A percentile compares a stretch with the other conserved stretches of the same genome.
These are phyloP conservation scores for Uromys caudimaculatus DNA, from an alignment of 2,797 vertebrate genomes.

Conservation along the genomic window DNA sequence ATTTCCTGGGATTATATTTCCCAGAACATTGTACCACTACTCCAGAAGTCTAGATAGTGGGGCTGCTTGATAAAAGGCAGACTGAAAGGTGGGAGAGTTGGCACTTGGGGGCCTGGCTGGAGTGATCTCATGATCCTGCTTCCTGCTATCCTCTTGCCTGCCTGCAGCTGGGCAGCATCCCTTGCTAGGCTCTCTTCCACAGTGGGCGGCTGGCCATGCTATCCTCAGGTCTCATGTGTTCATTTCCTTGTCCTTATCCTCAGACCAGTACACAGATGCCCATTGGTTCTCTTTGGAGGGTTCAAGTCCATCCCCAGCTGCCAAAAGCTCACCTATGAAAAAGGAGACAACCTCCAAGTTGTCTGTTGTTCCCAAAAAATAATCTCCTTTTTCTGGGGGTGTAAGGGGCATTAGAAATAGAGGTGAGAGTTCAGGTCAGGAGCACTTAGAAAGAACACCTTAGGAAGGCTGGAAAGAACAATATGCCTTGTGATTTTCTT, in stretches of 20 bases:
- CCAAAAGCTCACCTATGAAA: not conserved
- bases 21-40: not conserved
- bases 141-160: not conserved
- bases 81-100: not conserved
- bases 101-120: not conserved
- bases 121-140: no score
- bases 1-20: not conserved
- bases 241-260: not conserved
- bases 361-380: not conserved
- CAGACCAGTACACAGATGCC: not conserved
- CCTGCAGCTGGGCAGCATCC: not conserved
- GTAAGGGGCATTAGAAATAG: not conserved
- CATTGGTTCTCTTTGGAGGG: not conserved
- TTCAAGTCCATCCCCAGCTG: not conserved
- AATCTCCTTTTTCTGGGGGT: not conserved
- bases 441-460: not conserved
- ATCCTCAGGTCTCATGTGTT: not conserved
- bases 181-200: not conserved
- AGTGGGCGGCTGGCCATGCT: rapidly evolving
- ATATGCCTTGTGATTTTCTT: not conserved
- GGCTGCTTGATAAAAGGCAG: not conserved
- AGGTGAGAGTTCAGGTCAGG: not conserved
- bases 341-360: not conserved
- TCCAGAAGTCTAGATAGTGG: not conserved
- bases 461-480: no score